A percentile compares a stretch with the other conserved stretches of the same genome.
Conservation (phyloP, 1,140 invertebrate species). For the Riptortus pedestris region DNA sequence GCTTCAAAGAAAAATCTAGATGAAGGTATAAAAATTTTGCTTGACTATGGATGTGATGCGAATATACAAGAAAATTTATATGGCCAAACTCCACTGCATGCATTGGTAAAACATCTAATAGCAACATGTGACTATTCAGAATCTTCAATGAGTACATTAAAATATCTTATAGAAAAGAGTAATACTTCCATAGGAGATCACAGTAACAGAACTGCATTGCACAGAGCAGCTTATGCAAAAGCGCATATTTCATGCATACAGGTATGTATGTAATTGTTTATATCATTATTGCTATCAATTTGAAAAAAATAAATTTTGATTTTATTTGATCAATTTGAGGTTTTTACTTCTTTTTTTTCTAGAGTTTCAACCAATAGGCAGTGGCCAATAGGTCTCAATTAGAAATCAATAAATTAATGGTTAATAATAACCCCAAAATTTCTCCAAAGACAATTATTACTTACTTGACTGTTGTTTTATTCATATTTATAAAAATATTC, state of each 20-base stretch:
- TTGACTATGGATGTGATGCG: slow-evolving; percentile 37
- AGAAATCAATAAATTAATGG: no score
- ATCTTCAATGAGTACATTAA: slow-evolving; percentile 33
- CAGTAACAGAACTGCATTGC: slow-evolving; percentile 37
- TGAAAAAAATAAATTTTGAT: no score
- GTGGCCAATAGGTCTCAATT: no score
- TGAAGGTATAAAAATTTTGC: slow-evolving; percentile 35
- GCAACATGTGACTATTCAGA: slow-evolving; percentile 34
- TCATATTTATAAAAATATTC: no score
- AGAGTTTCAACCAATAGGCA: no score
- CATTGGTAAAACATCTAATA: slow-evolving; percentile 36
- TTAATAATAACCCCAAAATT: no score
- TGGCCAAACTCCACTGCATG: slow-evolving; percentile 38
- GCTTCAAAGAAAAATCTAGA: slow-evolving; percentile 35
- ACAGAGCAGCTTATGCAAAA: slow-evolving; percentile 37
- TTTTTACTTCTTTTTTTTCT: no score
- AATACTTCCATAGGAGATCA: slow-evolving; percentile 38
- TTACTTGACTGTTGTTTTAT: no score
- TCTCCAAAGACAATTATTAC: no score
- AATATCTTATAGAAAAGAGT: slow-evolving; percentile 36
- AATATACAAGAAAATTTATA: slow-evolving; percentile 38
- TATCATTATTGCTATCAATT: no score
- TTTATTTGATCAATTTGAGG: no score
- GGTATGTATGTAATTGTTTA: slow-evolving; percentile 1
- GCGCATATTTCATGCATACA: slow-evolving; percentile 28